A percentile compares a stretch with the other conserved stretches of the same genome.
phyloP scores from a whole-genome alignment of 2,113 vertebrate genomes.

The Xyliphius kryptos region DNA sequence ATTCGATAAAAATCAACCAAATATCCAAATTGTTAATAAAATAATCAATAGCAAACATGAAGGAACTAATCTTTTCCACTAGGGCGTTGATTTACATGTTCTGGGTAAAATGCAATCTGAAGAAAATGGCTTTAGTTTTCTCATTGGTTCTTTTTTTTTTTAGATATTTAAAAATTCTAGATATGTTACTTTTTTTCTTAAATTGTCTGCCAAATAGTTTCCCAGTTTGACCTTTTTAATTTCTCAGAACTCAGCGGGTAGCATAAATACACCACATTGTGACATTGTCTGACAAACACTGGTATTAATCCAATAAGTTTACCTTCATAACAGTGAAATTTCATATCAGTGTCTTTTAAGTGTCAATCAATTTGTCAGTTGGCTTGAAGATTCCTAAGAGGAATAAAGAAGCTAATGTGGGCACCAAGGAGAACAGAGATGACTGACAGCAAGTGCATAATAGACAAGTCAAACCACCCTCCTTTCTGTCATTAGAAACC shows the following conservation, averaged over 20 bases:
- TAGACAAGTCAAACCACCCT: neutral
- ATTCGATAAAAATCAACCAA: too few relatives aligned
- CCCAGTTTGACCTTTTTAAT: neutral
- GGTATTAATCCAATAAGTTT: neutral
- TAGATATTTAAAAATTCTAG: too few relatives aligned
- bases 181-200: too few relatives aligned
- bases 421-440: neutral
- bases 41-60: too few relatives aligned
- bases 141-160: too few relatives aligned
- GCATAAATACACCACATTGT: neutral
- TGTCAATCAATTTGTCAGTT: neutral
- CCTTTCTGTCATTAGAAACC: neutral
- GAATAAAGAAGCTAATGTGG: neutral
- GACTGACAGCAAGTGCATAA: neutral
- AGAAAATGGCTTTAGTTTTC: too few relatives aligned
- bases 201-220: too few relatives aligned
- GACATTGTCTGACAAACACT: neutral
- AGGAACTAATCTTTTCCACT: too few relatives aligned
- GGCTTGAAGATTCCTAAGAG: neutral
- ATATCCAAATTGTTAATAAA: too few relatives aligned
- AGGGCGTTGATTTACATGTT: too few relatives aligned
- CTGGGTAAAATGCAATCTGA: too few relatives aligned
- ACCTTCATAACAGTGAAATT: neutral
- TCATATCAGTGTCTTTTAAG: neutral
- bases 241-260: neutral